Base-by-base conservation (phyloP, 2,888 invertebrate genomes). In the Dione juno region DNA sequence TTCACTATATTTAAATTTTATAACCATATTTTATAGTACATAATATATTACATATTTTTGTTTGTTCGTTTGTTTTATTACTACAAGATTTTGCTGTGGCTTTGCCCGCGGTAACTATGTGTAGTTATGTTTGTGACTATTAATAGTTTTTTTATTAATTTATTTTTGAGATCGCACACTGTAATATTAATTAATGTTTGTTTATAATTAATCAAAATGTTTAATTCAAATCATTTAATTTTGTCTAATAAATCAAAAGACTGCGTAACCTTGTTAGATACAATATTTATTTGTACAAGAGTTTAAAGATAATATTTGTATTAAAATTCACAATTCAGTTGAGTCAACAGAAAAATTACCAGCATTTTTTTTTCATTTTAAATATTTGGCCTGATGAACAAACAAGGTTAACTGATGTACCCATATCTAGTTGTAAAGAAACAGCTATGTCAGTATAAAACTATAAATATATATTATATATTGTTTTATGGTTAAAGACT, bases 231-330 rank as follows among this genome's bases (percentile, higher is more conserved):
- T 21, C n/a, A 40, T 3, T 11, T 40, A 41, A 16, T 63, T 28
- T 48, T 48, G 1, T 64, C 13, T n/a, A 13, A 10, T 1, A 59
- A 59, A 16, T 14, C 50, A 50, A 64, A 35, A 7, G 48, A 48
- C 5, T n/a, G 9, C 9, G 43, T 41, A 28, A 3, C 28, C 28
- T 2, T 52, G 50, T 13, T 19, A 64, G 40, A 16, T 48, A 45
- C 9, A 45, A 28, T 37, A 57, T 37, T 64, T 63, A 16, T 69
- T 64, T 54, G 14, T 13, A 14, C 1, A 54, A 28, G n/a, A 21
- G 28, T 69, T 64, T 67, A 19, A 64, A 64, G 37, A 48, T 21
- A 64, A 69, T 54, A 69, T 69, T 69, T 45, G 45, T 63, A 57
- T 69, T 69, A 64, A 57, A 54, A 21, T 45, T 14, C 67, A 50